Evolutionary conservation across 2,113 vertebrate species (phyloP).

Genomic region (Ahaetulla prasina): DNA sequence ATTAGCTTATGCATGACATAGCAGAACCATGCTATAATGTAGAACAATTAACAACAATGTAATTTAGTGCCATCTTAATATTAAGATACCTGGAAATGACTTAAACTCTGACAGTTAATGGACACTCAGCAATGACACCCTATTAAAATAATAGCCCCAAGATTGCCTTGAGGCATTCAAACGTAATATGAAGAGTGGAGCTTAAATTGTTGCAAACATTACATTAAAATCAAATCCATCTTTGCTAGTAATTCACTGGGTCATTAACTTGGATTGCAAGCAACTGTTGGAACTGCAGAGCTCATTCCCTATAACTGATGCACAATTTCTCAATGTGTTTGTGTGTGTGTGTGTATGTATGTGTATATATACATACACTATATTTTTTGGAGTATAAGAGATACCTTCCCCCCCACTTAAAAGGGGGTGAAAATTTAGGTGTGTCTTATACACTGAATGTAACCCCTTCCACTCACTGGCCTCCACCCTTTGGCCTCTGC

Average conservation of each 20-base stretch:
- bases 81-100: conserved; percentile 16
- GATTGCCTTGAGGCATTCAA: conserved; percentile 10
- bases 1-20: neutral
- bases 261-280: conserved; percentile 27
- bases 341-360: too few relatives aligned
- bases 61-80: conserved; percentile 2
- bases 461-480: too few relatives aligned
- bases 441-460: too few relatives aligned
- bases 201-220: conserved; percentile 13
- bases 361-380: too few relatives aligned
- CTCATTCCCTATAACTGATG: conserved; percentile 35
- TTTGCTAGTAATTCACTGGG: conserved; percentile 5
- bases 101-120: conserved; percentile 26
- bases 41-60: conserved; percentile 24
- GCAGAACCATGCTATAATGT: neutral
- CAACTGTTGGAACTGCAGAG: conserved; percentile 14
- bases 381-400: too few relatives aligned
- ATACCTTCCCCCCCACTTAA: too few relatives aligned
- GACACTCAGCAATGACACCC: neutral
- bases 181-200: conserved; percentile 14
- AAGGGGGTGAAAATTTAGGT: too few relatives aligned
- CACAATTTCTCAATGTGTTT: conserved; percentile 7
- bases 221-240: conserved; percentile 17
- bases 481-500: too few relatives aligned
- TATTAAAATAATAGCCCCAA: conserved; percentile 7